These are phyloP conservation scores for Petrophora chlorosata DNA, from an alignment of 2,888 invertebrate species.

Conservation along the genomic window DNA sequence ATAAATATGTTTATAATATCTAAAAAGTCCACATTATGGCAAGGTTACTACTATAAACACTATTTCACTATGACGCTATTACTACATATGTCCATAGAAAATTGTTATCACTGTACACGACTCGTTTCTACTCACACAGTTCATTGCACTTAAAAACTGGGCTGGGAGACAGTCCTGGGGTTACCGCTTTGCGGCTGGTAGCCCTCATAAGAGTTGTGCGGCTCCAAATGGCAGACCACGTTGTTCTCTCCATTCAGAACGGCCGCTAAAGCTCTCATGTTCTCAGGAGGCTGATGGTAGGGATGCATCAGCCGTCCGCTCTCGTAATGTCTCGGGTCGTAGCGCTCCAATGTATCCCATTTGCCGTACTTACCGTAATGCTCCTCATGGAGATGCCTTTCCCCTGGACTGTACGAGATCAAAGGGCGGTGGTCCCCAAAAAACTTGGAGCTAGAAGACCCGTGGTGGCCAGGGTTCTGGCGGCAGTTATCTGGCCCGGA, in stretches of 20 bases:
- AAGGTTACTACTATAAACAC: slow-evolving; percentile 77
- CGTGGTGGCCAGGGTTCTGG: slow-evolving; percentile 85
- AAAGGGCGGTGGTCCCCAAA: slow-evolving; percentile 92
- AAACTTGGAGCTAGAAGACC: slow-evolving; percentile 85
- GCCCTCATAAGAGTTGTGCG: slow-evolving; percentile 83
- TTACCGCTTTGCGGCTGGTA: slow-evolving; percentile 75
- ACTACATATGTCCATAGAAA: slow-evolving; percentile 75
- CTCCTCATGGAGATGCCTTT: slow-evolving; percentile 80
- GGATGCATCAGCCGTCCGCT: slow-evolving; percentile 81
- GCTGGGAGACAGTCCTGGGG: slow-evolving; percentile 78
- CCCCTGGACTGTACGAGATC: slow-evolving; percentile 90
- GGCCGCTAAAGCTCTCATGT: slow-evolving; percentile 87
- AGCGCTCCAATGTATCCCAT: slow-evolving; percentile 81
- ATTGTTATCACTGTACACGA: slow-evolving; percentile 73
- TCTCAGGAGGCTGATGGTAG: slow-evolving; percentile 81
- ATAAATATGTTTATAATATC: slow-evolving; percentile 62
- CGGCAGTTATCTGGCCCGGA: slow-evolving; percentile 86
- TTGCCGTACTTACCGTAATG: slow-evolving; percentile 78
- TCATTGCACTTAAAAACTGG: slow-evolving; percentile 71
- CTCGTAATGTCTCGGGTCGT: slow-evolving; percentile 77
- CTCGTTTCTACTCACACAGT: slow-evolving; percentile 28
- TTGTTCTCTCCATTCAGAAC: slow-evolving; percentile 93
- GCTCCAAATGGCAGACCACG: slow-evolving; percentile 93
- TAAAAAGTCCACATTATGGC: slow-evolving; percentile 79
- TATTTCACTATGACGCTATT: slow-evolving; percentile 62